phyloP scores from a whole-genome alignment of 2,888 invertebrate genomes.

The Eristalinus aeneus region DNA sequence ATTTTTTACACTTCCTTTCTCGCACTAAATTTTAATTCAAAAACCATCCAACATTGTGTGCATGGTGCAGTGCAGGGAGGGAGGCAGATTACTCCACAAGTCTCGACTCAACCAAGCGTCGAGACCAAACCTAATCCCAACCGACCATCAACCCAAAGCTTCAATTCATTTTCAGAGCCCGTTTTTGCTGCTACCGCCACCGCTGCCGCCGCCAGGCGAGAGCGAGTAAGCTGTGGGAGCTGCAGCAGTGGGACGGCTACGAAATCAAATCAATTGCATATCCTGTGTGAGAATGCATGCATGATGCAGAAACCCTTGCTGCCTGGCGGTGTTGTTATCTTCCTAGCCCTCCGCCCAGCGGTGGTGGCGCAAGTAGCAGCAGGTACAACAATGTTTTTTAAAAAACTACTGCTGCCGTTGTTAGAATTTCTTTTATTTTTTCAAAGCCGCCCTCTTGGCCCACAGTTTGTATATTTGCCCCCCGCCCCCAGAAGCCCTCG shows the following conservation, averaged over 20 bases:
- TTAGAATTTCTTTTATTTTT: slow-evolving; percentile 58
- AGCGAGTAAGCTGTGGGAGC: slow-evolving; percentile 1
- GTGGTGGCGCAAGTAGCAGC: slow-evolving; percentile 14
- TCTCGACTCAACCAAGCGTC: slow-evolving; percentile 14
- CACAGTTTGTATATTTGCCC: not conserved
- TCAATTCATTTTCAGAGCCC: slow-evolving; percentile 61
- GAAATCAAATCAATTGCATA: slow-evolving; percentile 69
- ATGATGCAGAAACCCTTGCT: slow-evolving; percentile 47
- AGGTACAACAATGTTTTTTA: slow-evolving; percentile 63
- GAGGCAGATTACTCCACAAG: not conserved
- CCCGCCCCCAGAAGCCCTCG: not conserved
- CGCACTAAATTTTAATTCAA: slow-evolving; percentile 63
- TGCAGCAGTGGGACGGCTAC: slow-evolving; percentile 22
- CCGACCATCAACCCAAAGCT: slow-evolving; percentile 46
- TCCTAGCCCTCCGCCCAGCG: not conserved
- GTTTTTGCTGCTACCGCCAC: not conserved
- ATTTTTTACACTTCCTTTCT: slow-evolving; percentile 13
- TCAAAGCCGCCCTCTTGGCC: not conserved
- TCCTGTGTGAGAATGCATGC: slow-evolving; percentile 58
- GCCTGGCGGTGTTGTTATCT: not conserved
- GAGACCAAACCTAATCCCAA: slow-evolving; percentile 32
- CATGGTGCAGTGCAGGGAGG: not conserved
- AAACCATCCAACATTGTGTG: slow-evolving; percentile 57
- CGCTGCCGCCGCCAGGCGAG: slow-evolving; percentile 10
- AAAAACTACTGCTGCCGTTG: slow-evolving; percentile 34